Evolutionary conservation across 2,888 invertebrate species (phyloP).

Genomic region (Habroteleia sp.): DNA sequence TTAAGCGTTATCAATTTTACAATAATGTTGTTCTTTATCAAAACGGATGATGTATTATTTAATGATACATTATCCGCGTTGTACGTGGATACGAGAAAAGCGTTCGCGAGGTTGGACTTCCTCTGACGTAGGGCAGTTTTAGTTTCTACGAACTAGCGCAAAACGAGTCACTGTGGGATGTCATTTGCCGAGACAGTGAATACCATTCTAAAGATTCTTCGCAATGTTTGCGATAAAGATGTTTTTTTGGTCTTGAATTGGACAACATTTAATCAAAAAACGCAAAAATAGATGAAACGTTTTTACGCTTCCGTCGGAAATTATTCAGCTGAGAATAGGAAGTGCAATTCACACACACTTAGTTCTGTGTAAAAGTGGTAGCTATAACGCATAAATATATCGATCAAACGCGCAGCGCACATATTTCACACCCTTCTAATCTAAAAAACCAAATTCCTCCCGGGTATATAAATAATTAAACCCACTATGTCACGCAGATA

Average conservation of each 20-base stretch:
- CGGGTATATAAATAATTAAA: too few species aligned
- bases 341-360: conserved; percentile 37
- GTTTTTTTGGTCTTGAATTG: conserved; percentile 57
- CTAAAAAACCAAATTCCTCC: too few species aligned
- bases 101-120: conserved; percentile 48
- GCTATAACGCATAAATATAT: conserved; percentile 23
- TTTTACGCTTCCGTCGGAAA: conserved; percentile 34
- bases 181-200: conserved; percentile 59
- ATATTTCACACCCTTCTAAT: conserved; percentile 28
- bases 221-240: conserved; percentile 60
- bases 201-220: conserved; percentile 48
- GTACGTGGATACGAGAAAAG: conserved; percentile 29
- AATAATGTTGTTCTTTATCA: conserved; percentile 24
- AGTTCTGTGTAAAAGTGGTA: conserved; percentile 12
- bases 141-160: conserved; percentile 57
- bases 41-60: conserved; percentile 30
- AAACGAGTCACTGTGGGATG: conserved; percentile 59
- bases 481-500: too few species aligned
- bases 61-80: conserved; percentile 41
- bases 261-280: conserved; percentile 50
- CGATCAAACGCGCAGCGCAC: conserved; percentile 18
- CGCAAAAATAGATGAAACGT: conserved; percentile 37
- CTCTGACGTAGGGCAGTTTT: conserved; percentile 52
- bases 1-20: conserved; percentile 14
- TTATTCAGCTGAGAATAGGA: conserved; percentile 30